phyloP scores from a whole-genome alignment of 2,888 invertebrate species.

The Nomada ferruginata region DNA sequence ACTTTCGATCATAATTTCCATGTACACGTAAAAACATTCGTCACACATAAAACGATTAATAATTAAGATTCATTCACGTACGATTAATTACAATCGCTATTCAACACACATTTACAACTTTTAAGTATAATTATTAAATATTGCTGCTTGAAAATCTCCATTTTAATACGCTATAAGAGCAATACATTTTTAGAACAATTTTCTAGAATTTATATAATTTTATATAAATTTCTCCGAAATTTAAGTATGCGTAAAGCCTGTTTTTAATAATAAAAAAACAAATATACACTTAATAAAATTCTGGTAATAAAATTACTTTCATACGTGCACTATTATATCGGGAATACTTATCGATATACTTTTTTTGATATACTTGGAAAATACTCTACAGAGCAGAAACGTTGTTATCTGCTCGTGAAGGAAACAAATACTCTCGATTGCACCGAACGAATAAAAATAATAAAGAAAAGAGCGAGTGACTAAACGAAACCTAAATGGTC shows the following conservation, averaged over 20 bases:
- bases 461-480: background rate
- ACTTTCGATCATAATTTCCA: background rate
- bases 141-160: constrained; percentile 6
- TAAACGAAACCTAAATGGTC: background rate
- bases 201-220: no score
- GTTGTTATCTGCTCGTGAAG: background rate
- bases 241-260: no score
- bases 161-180: background rate
- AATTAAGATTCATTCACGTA: constrained; percentile 8
- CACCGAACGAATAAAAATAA: background rate
- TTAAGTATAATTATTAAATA: constrained; percentile 19
- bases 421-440: background rate
- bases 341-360: background rate
- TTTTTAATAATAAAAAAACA: background rate
- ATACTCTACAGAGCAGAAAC: background rate
- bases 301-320: background rate
- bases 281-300: constrained; percentile 15
- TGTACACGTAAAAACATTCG: background rate
- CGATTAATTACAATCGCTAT: background rate
- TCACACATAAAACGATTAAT: constrained; percentile 9
- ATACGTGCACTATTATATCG: background rate
- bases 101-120: constrained; percentile 29
- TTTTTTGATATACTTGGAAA: background rate
- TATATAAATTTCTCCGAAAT: background rate
- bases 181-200: background rate